Percentiles rank a stretch among this genome's conserved stretches.
Conservation (phyloP, 2,888 invertebrate species). For the Onchidella celtica region DNA sequence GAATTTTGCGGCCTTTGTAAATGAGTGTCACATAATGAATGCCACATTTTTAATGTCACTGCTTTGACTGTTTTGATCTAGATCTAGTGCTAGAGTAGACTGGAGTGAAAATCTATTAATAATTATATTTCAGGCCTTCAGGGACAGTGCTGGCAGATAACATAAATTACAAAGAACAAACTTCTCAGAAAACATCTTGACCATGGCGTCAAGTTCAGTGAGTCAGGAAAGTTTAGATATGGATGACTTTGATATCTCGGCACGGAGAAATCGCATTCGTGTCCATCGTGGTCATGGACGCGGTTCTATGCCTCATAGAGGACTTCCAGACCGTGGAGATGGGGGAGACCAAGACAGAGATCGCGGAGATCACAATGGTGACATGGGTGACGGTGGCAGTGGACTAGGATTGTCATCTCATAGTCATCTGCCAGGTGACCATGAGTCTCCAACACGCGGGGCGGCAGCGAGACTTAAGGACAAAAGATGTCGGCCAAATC, state of each 20-base stretch:
- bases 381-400: conserved; percentile 49
- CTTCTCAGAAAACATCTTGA: no score
- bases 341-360: conserved; percentile 55
- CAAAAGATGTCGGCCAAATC: conserved; percentile 81
- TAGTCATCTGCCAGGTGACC: conserved; percentile 57
- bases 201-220: conserved; percentile 85
- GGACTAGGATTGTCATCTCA: conserved; percentile 23
- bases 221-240: conserved; percentile 84
- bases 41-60: no score
- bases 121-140: no score
- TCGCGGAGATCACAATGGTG: conserved; percentile 56
- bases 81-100: no score
- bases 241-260: conserved; percentile 83
- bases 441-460: conserved; percentile 80
- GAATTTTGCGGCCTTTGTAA: no score
- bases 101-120: no score
- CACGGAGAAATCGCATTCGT: conserved; percentile 82
- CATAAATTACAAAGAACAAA: no score
- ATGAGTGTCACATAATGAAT: no score
- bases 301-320: conserved; percentile 68
- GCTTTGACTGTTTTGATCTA: no score
- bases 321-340: conserved; percentile 58
- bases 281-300: conserved; percentile 80
- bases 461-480: conserved; percentile 78
- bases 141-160: no score